A percentile compares a stretch with the other conserved stretches of the same genome.
These are phyloP conservation scores for Diglossa cyanea DNA, from an alignment of 2,797 vertebrate genomes.

Conservation along the genomic window DNA sequence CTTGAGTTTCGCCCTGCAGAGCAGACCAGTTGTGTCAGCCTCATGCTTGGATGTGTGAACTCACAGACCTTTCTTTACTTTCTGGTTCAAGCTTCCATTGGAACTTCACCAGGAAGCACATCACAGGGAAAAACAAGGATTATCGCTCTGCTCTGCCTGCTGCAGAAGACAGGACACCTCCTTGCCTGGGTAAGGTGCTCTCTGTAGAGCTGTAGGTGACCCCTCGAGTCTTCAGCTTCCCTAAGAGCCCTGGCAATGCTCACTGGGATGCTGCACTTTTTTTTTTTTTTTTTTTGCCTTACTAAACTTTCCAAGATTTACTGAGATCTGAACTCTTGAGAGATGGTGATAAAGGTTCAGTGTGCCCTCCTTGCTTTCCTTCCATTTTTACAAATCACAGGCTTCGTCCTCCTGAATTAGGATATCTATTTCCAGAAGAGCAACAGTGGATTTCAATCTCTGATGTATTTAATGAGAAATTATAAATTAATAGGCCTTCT, in stretches of 20 bases:
- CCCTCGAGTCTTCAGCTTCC: neutral
- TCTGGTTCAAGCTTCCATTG: neutral
- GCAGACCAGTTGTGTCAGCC: neutral
- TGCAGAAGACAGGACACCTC: neutral
- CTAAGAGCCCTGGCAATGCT: neutral
- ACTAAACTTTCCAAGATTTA: neutral
- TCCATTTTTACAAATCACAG: constrained; percentile 16
- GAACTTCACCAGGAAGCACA: neutral
- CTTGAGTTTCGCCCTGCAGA: neutral
- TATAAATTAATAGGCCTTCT: constrained; percentile 63
- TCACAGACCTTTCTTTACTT: neutral
- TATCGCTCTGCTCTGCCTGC: neutral
- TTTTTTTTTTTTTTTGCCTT: neutral
- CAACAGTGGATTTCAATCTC: constrained; percentile 42
- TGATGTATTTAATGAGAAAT: constrained; percentile 69
- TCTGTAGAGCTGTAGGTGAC: neutral
- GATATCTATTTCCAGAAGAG: constrained; percentile 51
- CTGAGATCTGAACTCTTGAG: neutral
- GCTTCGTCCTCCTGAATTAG: constrained; percentile 38
- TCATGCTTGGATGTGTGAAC: neutral
- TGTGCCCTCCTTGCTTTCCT: neutral
- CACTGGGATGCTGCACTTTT: neutral
- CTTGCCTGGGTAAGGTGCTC: neutral
- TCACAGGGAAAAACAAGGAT: neutral
- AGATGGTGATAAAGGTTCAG: neutral